Evolutionary conservation across 2,113 vertebrate genomes (phyloP).

Genomic region (Anoura caudifer): DNA sequence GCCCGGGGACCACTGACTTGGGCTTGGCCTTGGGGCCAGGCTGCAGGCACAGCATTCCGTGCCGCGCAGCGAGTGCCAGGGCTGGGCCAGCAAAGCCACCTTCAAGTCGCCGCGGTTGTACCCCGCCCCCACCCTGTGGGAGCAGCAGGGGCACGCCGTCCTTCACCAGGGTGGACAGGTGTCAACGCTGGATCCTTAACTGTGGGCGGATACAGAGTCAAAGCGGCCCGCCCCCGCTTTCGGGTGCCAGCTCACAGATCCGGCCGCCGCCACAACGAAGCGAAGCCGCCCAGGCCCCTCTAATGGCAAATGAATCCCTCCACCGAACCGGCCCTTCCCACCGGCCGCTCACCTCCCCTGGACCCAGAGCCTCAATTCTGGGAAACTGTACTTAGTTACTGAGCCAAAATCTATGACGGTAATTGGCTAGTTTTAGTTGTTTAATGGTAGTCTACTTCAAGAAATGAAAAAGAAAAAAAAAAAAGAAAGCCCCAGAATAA

Average conservation of each 20-base stretch:
- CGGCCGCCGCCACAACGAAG: background rate
- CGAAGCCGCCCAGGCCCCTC: background rate
- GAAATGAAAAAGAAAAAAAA: background rate
- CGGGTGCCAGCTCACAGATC: background rate
- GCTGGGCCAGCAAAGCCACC: background rate
- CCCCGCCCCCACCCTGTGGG: too few relatives aligned
- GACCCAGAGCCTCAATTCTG: background rate
- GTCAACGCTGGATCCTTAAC: background rate
- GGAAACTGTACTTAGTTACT: background rate
- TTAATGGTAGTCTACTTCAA: background rate
- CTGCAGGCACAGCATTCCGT: too few relatives aligned
- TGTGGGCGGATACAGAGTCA: background rate
- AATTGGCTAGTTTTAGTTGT: background rate
- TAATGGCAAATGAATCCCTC: background rate
- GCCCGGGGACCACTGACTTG: rapidly evolving
- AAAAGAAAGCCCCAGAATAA: background rate
- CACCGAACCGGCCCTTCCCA: background rate
- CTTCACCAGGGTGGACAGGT: background rate
- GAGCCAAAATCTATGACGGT: background rate
- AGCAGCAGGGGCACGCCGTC: background rate
- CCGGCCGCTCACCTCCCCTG: background rate
- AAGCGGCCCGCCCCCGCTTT: too few relatives aligned
- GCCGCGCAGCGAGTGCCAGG: too few relatives aligned
- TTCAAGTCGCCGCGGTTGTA: rapidly evolving
- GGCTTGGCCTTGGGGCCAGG: rapidly evolving